These are phyloP conservation scores for Drosophila aldrichi DNA, from an alignment of 2,888 invertebrate species.

Conservation along the genomic window DNA sequence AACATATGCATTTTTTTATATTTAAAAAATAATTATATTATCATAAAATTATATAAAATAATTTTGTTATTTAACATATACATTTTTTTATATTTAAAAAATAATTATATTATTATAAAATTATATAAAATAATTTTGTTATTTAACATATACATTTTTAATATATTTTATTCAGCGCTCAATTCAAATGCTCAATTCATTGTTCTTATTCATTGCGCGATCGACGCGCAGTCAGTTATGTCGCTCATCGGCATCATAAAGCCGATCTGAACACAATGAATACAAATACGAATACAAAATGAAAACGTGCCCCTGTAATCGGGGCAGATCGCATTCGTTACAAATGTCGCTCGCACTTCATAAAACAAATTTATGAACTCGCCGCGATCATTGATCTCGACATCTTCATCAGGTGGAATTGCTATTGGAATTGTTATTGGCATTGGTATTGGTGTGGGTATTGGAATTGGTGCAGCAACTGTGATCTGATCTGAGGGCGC, in stretches of 20 bases:
- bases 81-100: too few relatives aligned
- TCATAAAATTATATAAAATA: too few relatives aligned
- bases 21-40: too few relatives aligned
- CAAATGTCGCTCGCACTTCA: constrained; percentile 82
- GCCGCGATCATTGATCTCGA: constrained; percentile 81
- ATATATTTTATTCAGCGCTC: too few relatives aligned
- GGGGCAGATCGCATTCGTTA: constrained; percentile 74
- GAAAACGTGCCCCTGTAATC: constrained; percentile 63
- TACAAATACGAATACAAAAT: constrained; percentile 54
- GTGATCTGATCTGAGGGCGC: constrained; percentile 40
- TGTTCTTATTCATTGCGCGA: not conserved
- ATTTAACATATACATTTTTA: too few relatives aligned
- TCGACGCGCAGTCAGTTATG: constrained; percentile 6
- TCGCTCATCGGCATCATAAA: constrained; percentile 40
- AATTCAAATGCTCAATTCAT: not conserved
- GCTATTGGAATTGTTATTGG: constrained; percentile 15
- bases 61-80: too few relatives aligned
- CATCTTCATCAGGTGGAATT: constrained; percentile 79
- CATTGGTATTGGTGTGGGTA: constrained; percentile 23
- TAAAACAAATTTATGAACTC: constrained; percentile 82
- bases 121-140: too few relatives aligned
- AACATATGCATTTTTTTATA: too few relatives aligned
- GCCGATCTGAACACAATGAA: constrained; percentile 51
- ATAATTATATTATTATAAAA: too few relatives aligned
- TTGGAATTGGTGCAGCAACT: constrained; percentile 37